These are phyloP conservation scores for Beris chalybata DNA, from an alignment of 2,888 invertebrate species.

Conservation along the genomic window DNA sequence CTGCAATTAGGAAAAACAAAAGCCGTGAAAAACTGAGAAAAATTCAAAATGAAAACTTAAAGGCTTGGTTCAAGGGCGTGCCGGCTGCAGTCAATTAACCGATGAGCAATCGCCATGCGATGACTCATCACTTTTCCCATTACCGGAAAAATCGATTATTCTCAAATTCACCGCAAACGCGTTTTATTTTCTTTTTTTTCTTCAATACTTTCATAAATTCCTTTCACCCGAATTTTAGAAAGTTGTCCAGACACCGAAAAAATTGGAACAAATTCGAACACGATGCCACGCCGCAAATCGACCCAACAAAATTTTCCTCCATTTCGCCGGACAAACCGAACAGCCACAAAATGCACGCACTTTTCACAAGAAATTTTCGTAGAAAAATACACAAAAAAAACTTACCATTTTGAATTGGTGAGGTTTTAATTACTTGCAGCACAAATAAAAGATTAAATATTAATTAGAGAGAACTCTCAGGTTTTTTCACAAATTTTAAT, in stretches of 20 bases:
- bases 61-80: constrained; percentile 8
- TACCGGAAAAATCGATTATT: not conserved
- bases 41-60: not conserved
- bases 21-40: not conserved
- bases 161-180: not conserved
- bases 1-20: constrained; percentile 55
- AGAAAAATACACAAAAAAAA: not conserved
- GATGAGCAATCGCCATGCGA: not conserved
- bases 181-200: too few relatives aligned
- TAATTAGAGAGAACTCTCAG: constrained; percentile 31
- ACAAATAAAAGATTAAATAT: constrained; percentile 23
- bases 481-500: constrained; percentile 19
- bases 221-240: constrained; percentile 5
- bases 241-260: constrained; percentile 1
- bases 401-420: constrained; percentile 53
- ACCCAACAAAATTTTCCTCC: not conserved
- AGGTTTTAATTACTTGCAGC: constrained; percentile 45
- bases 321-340: not conserved
- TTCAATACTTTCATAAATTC: not conserved
- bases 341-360: not conserved
- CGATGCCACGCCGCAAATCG: constrained; percentile 16
- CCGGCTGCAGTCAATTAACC: constrained; percentile 7
- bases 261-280: too few relatives aligned
- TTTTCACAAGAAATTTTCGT: not conserved
- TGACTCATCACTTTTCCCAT: constrained; percentile 12